phyloP scores from a whole-genome alignment of 2,113 vertebrate species.

The human region DNA sequence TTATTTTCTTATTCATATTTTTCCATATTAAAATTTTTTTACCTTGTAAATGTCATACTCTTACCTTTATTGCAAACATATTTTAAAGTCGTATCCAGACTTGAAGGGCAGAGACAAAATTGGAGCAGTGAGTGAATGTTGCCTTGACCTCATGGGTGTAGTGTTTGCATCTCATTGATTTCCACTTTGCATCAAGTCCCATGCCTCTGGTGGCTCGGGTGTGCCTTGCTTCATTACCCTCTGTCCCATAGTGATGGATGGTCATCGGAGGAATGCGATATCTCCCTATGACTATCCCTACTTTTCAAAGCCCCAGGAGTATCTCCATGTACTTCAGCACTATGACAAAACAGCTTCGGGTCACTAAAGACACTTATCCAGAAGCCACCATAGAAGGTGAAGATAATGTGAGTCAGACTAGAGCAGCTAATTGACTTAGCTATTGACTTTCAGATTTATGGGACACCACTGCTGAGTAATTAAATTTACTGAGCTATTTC shows the following conservation, averaged over 20 bases:
- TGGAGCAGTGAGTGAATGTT: background rate
- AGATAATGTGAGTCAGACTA: background rate
- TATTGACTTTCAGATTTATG: slow-evolving; percentile 70
- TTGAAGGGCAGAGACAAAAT: slow-evolving; percentile 10
- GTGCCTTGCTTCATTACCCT: background rate
- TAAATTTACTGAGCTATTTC: slow-evolving; percentile 74
- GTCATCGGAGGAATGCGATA: background rate
- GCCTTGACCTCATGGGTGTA: background rate
- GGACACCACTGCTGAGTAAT: slow-evolving; percentile 60
- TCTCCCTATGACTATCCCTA: background rate
- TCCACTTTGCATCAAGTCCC: background rate
- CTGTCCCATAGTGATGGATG: background rate
- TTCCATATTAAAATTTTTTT: background rate
- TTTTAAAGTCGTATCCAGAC: background rate
- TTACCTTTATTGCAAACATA: background rate
- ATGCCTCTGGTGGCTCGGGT: background rate
- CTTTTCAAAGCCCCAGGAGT: background rate
- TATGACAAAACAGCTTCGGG: slow-evolving; percentile 12
- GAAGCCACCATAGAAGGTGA: background rate
- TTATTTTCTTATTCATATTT: slow-evolving; percentile 31
- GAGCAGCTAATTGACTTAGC: slow-evolving; percentile 60
- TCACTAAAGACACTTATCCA: slow-evolving; percentile 44
- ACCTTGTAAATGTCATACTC: background rate
- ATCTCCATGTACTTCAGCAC: background rate
- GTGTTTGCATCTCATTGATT: slow-evolving; percentile 43